Base-by-base conservation (phyloP, 2,797 vertebrate species). In the Phalanger gymnotis region DNA sequence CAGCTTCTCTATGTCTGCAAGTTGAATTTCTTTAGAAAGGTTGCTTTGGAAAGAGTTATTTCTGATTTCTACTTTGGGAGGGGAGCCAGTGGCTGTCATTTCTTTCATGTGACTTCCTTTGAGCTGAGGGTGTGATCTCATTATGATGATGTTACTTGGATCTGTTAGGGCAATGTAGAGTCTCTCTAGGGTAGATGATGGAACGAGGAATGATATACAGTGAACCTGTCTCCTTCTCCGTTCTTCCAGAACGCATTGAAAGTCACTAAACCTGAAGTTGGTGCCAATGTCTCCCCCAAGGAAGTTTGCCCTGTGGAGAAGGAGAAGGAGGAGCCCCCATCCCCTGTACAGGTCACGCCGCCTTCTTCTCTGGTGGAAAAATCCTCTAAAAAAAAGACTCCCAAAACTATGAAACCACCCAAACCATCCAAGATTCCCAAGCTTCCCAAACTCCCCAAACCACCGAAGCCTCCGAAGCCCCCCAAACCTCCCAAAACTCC, bases 261-360 rank as follows among this genome's bases (percentile, higher is more conserved):
- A 99, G 99, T 99, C 97, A 98, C 99, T 98, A 99, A 99, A 98
- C 99, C 99, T 4, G 99, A 99, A 97, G 98, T 98, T 54, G 99
- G 98, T 98, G 98, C 99, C 52, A 99, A 99, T 96, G 94, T 98
- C 47, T 98, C 98, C 0, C 96, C 98, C 0, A 99, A 99, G 96
- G 99, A 99, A 91, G 95, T 98, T 0, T 99, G 99, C 28, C 99
- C 99, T 6, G 98, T 98, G 91, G 98, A 99, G 95, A 98, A 96
- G 90, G 98, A 98, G 91, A 98, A 99, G 0, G 99, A 99, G 95
- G 99, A 99, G 94, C 98, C 99, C 0, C 98, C 98, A 0, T 99
- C 99, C 1, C 99, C 98, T 0, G 31, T 98, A 87, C 98, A 98
- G 27, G 96, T 95, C 57, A 97, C 97, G 0, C 97, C 98, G 9